Evolutionary conservation across 2,113 vertebrate species (phyloP).

Genomic region (Brachypodius melanocephalos): DNA sequence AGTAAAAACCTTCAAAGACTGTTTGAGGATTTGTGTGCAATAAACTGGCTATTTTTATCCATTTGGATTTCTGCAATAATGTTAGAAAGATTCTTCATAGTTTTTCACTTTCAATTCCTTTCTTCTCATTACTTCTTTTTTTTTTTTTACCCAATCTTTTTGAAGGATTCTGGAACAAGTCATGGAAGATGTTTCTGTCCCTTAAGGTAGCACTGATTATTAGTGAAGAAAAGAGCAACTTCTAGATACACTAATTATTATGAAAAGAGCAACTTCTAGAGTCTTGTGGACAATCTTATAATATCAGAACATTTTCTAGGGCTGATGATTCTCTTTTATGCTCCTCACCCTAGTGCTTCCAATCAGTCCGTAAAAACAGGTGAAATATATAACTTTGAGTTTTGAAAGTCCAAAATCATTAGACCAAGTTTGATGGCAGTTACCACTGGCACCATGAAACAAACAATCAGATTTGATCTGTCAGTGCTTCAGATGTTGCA

Average conservation of each 20-base stretch:
- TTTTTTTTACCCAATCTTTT: fast-evolving
- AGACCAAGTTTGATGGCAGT: not conserved
- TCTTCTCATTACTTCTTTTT: not conserved
- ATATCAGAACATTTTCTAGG: not conserved
- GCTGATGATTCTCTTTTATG: not conserved
- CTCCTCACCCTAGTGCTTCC: not conserved
- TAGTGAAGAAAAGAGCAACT: not conserved
- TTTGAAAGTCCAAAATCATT: not conserved
- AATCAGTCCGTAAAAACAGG: not conserved
- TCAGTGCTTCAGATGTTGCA: not conserved
- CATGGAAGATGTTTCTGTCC: not conserved
- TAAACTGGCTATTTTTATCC: not conserved
- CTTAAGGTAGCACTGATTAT: not conserved
- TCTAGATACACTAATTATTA: not conserved
- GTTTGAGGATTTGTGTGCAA: not conserved
- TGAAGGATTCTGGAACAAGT: not conserved
- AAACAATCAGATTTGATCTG: not conserved
- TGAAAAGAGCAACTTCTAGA: not conserved
- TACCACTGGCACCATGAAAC: not conserved
- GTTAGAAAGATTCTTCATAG: not conserved
- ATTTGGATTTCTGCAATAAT: not conserved
- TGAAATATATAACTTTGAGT: not conserved
- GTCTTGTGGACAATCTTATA: not conserved
- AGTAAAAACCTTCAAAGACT: not conserved
- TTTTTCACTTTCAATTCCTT: not conserved